Evolutionary conservation across 2,797 vertebrate species (phyloP).

Genomic region (Champsocephalus esox): DNA sequence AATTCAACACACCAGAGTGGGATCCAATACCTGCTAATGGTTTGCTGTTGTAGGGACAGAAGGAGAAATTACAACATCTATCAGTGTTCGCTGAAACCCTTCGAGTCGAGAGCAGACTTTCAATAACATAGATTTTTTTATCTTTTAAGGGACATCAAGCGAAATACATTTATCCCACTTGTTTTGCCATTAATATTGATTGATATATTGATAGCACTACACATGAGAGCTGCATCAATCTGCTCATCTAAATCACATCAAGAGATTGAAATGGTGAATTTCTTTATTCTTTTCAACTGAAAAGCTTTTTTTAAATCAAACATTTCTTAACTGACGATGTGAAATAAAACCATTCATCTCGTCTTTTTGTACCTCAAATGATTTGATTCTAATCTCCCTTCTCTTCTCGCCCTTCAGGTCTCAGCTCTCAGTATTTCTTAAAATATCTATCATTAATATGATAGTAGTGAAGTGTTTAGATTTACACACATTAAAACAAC

Average conservation of each 20-base stretch:
- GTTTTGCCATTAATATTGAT: no score
- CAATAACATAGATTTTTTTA: background rate
- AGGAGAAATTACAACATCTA: background rate
- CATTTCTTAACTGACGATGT: background rate
- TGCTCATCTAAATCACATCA: background rate
- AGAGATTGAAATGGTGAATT: no score
- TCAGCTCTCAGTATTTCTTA: background rate
- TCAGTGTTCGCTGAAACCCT: constrained; percentile 14
- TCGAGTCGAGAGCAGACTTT: background rate
- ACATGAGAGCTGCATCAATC: background rate
- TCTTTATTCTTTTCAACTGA: background rate
- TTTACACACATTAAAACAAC: no score
- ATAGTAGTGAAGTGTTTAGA: no score
- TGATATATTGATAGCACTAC: background rate
- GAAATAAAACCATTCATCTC: background rate
- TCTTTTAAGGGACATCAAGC: background rate
- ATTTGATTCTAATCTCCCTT: background rate
- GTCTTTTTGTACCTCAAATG: background rate
- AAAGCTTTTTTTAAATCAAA: no score
- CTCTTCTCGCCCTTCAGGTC: background rate
- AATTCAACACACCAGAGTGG: constrained; percentile 25
- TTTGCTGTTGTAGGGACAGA: constrained; percentile 14
- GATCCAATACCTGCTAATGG: background rate
- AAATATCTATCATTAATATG: background rate
- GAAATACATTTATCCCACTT: background rate